Base-by-base conservation (phyloP, 2,797 vertebrate species). In the Sus cebifrons region DNA sequence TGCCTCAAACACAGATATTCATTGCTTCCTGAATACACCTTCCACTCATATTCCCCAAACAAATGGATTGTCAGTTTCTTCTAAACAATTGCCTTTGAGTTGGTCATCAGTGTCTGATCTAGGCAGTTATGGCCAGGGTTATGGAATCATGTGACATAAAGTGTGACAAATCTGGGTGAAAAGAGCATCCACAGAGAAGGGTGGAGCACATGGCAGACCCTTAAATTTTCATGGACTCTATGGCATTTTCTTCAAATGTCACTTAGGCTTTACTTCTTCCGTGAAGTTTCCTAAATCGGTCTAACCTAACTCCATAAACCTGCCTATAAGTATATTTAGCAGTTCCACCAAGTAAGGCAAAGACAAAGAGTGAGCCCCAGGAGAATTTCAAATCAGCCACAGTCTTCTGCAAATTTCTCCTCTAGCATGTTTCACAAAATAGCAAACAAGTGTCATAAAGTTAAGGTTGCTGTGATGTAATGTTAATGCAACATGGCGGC, bases 401-500 rank as follows among this genome's bases (percentile, higher is more conserved):
- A 23, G 32, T 52, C 84, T 92, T 90, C 58, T 18, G 32, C 40
- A 68, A 75, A 70, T 49, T 44, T 65, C 56, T 75, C 3, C 54
- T 6, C 6, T 23, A 54, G 40, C 29, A 1, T 12, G 0, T 85
- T 52, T 36, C 68, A 81, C 67, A 73, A 85, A 64, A 21, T 3
- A 85, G 60, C 44, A 75, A 91, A 56, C 15, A 40, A 71, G 8
- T 5, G 0, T 44, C 36, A 20, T 44, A 88, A 88, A 89, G 54
- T 49, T 68, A 73, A 78, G 75, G 60, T 52, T 60, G 20, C 44
- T 32, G 2, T 74, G 73, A 77, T 40, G 17, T 67, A 52, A 81
- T 90, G 86, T 93, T 89, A 94, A 82, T 52, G 49, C 71, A 91
- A 84, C 9, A 21, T 10, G 60, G 32, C 27, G 20, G 23, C 86